Base-by-base conservation (phyloP, 2,797 vertebrate genomes). In the Rhyacichthys aspro region DNA sequence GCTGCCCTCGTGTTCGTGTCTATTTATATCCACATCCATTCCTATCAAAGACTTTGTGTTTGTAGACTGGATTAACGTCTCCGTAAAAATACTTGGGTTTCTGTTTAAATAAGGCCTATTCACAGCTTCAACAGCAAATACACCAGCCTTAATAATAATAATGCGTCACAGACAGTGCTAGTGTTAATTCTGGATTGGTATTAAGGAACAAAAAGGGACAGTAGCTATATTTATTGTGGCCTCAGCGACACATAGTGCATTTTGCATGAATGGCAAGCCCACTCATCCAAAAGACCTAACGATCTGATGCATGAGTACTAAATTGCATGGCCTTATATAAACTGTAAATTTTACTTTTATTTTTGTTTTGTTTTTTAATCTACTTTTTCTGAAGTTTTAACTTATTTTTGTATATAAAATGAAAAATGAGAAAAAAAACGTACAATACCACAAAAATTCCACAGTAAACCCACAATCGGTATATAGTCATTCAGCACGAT, bases 321-420 rank as follows among this genome's bases (percentile, higher is more conserved):
- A 83, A 84, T 88, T 88, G 92, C 91, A 93, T 91, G 90, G 88
- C 87, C 88, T 92, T 92, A 86, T 83, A 84, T 64, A 77, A 88
- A 73, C 76, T 91, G 82, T 81, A 85, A 82, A 89, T 88, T 74
- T 67, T 77, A 72, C 59, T 83, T 84, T 84, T 81, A 82, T 85
- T 76, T 87, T 81, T 86, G 39, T 19, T 53, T 53, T 11, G 39
- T 17, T 55, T 55, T 61, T 74, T 59, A 67, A 80, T 84, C 71
- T 49, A 70, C 81, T 87, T 87, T 28, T 54, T 81, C 72, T 81
- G 86, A 82, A 72, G 75, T 80, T 86, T 78, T 84, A 87, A 88
- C 80, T 86, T 90, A 90, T 93, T 93, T 93, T 92, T 92, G 59
- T 91, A 92, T 74, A 81, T 87, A 88, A 90, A 78, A 62, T 16